These are phyloP conservation scores for Elachura formosa DNA, from an alignment of 2,113 vertebrate genomes.

Conservation along the genomic window DNA sequence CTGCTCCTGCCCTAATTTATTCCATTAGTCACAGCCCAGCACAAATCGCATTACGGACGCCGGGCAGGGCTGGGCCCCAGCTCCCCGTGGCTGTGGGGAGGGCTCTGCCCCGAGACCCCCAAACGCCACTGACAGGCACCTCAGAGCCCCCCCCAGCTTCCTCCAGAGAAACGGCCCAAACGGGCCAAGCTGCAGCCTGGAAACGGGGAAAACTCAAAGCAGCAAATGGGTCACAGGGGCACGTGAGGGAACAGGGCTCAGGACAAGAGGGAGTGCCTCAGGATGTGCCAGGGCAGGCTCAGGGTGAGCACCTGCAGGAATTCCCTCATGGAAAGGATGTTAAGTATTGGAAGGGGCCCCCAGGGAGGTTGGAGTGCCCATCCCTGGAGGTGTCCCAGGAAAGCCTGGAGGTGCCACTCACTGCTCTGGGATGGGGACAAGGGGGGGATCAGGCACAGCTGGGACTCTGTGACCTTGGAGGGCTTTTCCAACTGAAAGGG, in stretches of 20 bases:
- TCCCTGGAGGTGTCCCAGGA: not conserved
- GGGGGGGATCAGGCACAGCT: accelerated
- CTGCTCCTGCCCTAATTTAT: conserved; percentile 76
- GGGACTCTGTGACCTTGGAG: not conserved
- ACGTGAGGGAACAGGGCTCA: too few relatives aligned
- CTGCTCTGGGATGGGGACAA: not conserved
- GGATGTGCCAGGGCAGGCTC: not conserved
- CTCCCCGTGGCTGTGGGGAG: not conserved
- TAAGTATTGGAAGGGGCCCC: accelerated
- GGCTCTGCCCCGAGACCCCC: not conserved
- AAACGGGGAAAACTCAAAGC: accelerated
- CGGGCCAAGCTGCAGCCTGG: too few relatives aligned
- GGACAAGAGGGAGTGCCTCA: not conserved
- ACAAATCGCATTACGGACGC: conserved; percentile 16
- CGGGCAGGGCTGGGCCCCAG: not conserved
- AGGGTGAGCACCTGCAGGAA: accelerated
- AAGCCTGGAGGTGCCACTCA: accelerated
- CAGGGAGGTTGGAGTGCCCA: not conserved
- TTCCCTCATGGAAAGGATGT: accelerated
- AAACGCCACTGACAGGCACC: not conserved
- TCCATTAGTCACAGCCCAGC: conserved; percentile 58
- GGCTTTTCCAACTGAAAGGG: not conserved
- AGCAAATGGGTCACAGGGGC: accelerated
- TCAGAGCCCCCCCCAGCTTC: not conserved
- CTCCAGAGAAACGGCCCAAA: not conserved